Base-by-base conservation (phyloP, 2,888 invertebrate species). In the Synergus itoensis region DNA sequence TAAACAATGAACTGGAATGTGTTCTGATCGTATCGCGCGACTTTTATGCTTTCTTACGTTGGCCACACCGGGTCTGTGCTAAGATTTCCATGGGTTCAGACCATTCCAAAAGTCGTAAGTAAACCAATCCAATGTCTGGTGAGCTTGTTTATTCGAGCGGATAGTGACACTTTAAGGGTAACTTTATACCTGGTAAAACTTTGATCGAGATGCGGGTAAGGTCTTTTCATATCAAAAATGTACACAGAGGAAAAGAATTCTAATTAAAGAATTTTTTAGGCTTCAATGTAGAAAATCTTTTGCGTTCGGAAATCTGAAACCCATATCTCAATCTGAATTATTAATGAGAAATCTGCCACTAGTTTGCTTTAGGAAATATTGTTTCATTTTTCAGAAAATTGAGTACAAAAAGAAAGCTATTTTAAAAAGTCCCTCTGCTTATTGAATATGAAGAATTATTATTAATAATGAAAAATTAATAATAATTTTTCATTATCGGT, bases 41-140 rank as follows among this genome's bases (percentile, higher is more conserved):
- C 88, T 86, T 89, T 89, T 89, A 89, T 88, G 86, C 85, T 84
- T 86, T 85, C 87, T 88, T 88, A 87, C 82, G 86, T 83, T 78
- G 85, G 81, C 85, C 86, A 45, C 43, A 67, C 43, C n/a, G 8
- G 53, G 53, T 18, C 53, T 45, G 18, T 67, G 45, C 45, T 67
- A 67, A 67, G 18, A 67, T 67, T 43, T 43, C 43, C 45, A 67
- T 45, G 45, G 67, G 67, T 8, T 7, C 48, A 21, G 43, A 67
- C 21, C 67, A 67, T 67, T 67, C 21, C 43, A 12, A 63, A 62
- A 45, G 67, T 84, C 84, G 67, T 79, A 85, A 84, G 82, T 81
- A 84, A 85, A 77, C 69, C 80, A 76, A 81, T 78, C 79, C 78
- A 57, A 53, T 9, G 53, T 53, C 53, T 8, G n/a, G 9, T n/a